Conservation (phyloP, 1,140 invertebrate genomes). For the Helicoverpa zea region DNA sequence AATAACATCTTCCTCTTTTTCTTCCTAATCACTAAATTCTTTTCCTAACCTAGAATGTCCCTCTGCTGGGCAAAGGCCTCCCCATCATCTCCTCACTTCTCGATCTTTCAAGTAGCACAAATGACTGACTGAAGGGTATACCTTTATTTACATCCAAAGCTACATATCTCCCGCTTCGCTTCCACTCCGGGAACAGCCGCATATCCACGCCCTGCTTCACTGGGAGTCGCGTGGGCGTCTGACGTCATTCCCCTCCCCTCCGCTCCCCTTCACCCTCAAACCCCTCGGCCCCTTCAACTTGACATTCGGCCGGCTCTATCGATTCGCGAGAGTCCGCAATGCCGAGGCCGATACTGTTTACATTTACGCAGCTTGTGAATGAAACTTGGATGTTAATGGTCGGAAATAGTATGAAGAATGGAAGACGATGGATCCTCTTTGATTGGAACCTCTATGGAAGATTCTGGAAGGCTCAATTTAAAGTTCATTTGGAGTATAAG, state of each 20-base stretch:
- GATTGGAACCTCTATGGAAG: not conserved
- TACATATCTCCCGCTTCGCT: conserved; percentile 3
- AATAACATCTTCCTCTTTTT: no score
- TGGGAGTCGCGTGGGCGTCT: conserved; percentile 65
- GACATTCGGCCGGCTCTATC: conserved; percentile 73
- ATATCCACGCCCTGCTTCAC: conserved; percentile 40
- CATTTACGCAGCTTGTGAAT: conserved; percentile 63
- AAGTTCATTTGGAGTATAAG: not conserved
- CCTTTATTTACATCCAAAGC: not conserved
- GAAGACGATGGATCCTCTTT: not conserved
- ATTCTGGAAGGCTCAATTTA: not conserved
- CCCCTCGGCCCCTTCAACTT: conserved; percentile 65
- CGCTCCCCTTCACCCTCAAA: not conserved
- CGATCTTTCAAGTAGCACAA: no score
- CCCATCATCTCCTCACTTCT: no score
- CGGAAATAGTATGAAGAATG: not conserved
- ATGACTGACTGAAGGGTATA: not conserved
- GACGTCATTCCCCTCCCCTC: conserved; percentile 67
- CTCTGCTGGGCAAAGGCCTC: no score
- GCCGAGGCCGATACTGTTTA: conserved; percentile 65
- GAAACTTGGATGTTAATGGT: conserved; percentile 44
- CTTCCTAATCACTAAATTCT: no score
- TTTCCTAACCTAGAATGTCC: no score
- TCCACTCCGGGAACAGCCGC: not conserved
- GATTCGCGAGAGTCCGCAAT: conserved; percentile 60